Conservation (phyloP, 92 coral and sea anemone genomes). For the Palythoa heliodiscus region DNA sequence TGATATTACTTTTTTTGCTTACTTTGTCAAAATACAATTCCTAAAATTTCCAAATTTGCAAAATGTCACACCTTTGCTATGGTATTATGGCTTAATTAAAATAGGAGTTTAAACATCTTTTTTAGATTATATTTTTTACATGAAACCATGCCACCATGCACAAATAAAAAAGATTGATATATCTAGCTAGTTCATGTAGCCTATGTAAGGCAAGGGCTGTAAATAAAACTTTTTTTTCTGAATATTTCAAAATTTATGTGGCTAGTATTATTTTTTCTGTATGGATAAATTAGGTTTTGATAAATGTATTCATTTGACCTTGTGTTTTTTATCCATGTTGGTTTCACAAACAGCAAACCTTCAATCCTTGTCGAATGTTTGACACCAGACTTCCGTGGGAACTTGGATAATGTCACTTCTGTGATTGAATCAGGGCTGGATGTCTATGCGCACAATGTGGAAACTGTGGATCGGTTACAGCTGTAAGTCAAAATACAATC, state of each 20-base stretch:
- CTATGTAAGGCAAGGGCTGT: no score
- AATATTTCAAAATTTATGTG: neutral
- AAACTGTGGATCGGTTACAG: constrained; percentile 93
- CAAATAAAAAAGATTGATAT: no score
- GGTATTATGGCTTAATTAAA: no score
- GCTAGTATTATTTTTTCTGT: neutral
- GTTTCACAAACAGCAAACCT: constrained; percentile 66
- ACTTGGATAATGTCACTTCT: constrained; percentile 68
- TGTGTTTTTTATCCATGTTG: neutral
- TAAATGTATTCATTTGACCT: neutral
- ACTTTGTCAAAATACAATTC: no score
- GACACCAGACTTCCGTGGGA: constrained; percentile 98
- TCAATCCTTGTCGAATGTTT: constrained; percentile 93
- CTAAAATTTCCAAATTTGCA: neutral
- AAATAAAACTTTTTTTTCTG: no score
- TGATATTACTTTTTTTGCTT: no score
- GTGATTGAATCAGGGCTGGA: constrained; percentile 88
- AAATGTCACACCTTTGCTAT: no score
- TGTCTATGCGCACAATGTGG: constrained; percentile 96
- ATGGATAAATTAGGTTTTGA: neutral
- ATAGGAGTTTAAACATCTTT: no score
- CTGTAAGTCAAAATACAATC: constrained; percentile 65
- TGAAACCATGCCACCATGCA: no score
- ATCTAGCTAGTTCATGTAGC: no score
- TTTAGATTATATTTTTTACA: no score